phyloP scores from a whole-genome alignment of 1,140 invertebrate species.

The Zaprionus nigranus region DNA sequence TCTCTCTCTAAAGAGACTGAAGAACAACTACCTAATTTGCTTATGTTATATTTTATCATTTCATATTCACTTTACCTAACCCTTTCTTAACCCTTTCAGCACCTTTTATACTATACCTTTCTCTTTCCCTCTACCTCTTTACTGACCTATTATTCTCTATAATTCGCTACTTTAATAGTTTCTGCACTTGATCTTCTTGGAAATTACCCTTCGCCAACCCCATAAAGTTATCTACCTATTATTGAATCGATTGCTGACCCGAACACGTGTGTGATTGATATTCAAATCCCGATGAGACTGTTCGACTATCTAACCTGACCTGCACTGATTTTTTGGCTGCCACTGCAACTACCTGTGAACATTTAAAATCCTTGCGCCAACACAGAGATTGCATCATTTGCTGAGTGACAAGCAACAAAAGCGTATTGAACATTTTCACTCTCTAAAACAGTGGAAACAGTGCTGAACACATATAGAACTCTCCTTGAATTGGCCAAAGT shows the following conservation, averaged over 20 bases:
- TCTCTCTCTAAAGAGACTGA: too few species aligned
- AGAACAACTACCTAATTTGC: too few species aligned
- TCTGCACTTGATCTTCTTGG: background rate
- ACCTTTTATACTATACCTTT: background rate
- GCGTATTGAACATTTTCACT: conserved; percentile 36
- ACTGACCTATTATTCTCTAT: background rate
- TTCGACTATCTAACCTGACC: background rate
- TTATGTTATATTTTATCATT: too few species aligned
- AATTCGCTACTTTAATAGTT: background rate
- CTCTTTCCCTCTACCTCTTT: background rate
- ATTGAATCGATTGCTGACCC: background rate
- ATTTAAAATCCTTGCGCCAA: conserved; percentile 53
- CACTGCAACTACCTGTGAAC: conserved; percentile 47
- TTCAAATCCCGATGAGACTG: background rate
- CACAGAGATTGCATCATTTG: conserved; percentile 69
- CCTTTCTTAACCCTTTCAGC: background rate
- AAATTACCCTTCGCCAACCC: background rate
- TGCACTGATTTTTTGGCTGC: background rate
- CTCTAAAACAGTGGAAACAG: conserved; percentile 1
- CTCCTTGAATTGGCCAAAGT: too few species aligned
- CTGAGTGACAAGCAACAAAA: conserved; percentile 32
- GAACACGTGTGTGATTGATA: conserved; percentile 9
- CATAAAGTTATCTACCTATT: background rate
- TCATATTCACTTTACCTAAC: background rate
- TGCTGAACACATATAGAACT: too few species aligned